Percentiles rank a stretch among this genome's conserved stretches.
These are phyloP conservation scores for Nipponacmea schrenckii DNA, from an alignment of 2,888 invertebrate species.

Conservation along the genomic window DNA sequence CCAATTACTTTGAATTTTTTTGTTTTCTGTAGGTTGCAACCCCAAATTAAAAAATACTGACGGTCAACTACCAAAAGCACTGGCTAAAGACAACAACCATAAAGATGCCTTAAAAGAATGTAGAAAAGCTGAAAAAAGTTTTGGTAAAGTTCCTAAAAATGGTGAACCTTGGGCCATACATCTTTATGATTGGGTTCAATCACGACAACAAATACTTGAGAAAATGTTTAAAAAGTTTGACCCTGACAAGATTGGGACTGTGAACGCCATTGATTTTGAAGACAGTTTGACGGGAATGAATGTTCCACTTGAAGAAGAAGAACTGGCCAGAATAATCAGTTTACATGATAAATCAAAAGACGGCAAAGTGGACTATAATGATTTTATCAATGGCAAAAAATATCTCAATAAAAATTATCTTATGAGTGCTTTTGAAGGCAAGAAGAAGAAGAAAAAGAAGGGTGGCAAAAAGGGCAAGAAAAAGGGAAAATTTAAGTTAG, in stretches of 20 bases:
- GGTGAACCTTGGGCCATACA: conserved; percentile 64
- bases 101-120: conserved; percentile 67
- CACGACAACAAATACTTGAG: conserved; percentile 48
- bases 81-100: conserved; percentile 66
- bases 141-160: conserved; percentile 64
- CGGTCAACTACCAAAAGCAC: conserved; percentile 58
- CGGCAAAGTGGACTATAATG: conserved; percentile 62
- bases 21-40: conserved; percentile 62
- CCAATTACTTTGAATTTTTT: not conserved
- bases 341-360: conserved; percentile 59
- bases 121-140: conserved; percentile 66
- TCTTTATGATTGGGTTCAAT: conserved; percentile 64
- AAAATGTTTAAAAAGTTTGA: conserved; percentile 61
- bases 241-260: conserved; percentile 54
- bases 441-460: conserved; percentile 67
- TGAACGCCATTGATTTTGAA: conserved; percentile 57
- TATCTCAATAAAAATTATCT: conserved; percentile 67
- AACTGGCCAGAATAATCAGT: conserved; percentile 52
- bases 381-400: conserved; percentile 66
- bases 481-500: conserved; percentile 65
- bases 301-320: conserved; percentile 61
- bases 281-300: conserved; percentile 55
- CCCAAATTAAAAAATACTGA: conserved; percentile 68
- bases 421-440: conserved; percentile 66
- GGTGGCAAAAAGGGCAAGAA: conserved; percentile 59